Evolutionary conservation across 2,113 vertebrate species (phyloP), one percentile per base, ranked within the genome.

Genomic region (Sula dactylatra): DNA sequence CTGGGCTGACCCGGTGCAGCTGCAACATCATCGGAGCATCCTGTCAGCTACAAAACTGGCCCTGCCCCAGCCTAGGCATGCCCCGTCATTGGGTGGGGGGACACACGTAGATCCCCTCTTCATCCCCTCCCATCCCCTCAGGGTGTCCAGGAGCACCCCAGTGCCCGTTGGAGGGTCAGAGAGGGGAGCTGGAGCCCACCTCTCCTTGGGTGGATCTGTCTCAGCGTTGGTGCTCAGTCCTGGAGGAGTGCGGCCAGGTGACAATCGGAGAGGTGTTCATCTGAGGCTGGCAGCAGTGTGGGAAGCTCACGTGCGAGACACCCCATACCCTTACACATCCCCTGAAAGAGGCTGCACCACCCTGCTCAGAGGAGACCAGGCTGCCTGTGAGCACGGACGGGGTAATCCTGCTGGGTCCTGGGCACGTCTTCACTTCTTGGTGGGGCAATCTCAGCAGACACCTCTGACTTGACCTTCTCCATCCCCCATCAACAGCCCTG

Each of bases 221-320:
- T 52, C n/a, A 29, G 29, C 1, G 0, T 2, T 61, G 66, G 4
- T 64, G 90, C 45, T 86, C 67, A 22, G 0, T 8, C 52, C 71
- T 49, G 80, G n/a, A 76, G 22, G 4, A 3, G 1, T 56, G 45
- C 8, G 44, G 49, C 54, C 9, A 3, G 44, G 26, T 79, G 59
- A 67, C 0, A 0, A 24, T 36, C 4, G 0, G 4, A 26, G 36
- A 38, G 5, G 19, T 9, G 54, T 18, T 61, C 61, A 31, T 7
- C 11, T 10, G 54, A 78, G n/a, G 49, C 72, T 86, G 90, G 12
- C 25, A 90, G 70, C 47, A 61, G 45, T 4, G 17, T 6, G 1
- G 49, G 36, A 55, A 81, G 21, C n/a, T 90, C 67, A 19, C 0
- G 4, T 44, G 22, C 7, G n/a, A 80, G 87, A 69, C 49, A 59